Conservation (phyloP, 35 echinoderm and acorn worm genomes). For the Hemicentrotus pulcherrimus region DNA sequence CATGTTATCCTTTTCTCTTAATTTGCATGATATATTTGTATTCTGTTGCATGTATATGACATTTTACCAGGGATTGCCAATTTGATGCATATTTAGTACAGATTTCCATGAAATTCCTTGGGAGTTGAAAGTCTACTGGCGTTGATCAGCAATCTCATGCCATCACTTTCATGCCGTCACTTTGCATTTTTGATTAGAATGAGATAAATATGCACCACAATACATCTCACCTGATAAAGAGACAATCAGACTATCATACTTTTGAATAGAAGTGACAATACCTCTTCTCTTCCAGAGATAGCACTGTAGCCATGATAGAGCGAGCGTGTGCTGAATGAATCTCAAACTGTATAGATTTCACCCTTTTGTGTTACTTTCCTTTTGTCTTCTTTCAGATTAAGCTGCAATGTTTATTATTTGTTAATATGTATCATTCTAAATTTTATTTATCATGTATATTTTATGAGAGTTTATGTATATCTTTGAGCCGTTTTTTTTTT, state of each 20-base stretch:
- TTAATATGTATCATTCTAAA: constrained; percentile 12
- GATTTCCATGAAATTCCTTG: not conserved
- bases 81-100: not conserved
- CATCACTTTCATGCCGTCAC: not conserved
- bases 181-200: not conserved
- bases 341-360: not conserved
- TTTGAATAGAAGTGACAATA: not conserved
- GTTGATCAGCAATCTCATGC: not conserved
- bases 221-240: not conserved
- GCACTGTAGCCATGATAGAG: not conserved
- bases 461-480: constrained; percentile 55
- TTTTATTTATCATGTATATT: constrained; percentile 54
- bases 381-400: constrained; percentile 5
- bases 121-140: not conserved
- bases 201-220: not conserved
- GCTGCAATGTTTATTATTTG: constrained; percentile 42
- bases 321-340: not conserved
- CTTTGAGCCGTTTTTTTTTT: constrained; percentile 14
- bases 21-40: constrained; percentile 4
- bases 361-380: not conserved
- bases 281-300: not conserved
- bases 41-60: not conserved
- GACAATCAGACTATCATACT: not conserved
- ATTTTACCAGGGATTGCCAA: not conserved
- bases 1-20: not conserved